Evolutionary conservation across 2,797 vertebrate species (phyloP).

Genomic region (Enteromius anoplus): DNA sequence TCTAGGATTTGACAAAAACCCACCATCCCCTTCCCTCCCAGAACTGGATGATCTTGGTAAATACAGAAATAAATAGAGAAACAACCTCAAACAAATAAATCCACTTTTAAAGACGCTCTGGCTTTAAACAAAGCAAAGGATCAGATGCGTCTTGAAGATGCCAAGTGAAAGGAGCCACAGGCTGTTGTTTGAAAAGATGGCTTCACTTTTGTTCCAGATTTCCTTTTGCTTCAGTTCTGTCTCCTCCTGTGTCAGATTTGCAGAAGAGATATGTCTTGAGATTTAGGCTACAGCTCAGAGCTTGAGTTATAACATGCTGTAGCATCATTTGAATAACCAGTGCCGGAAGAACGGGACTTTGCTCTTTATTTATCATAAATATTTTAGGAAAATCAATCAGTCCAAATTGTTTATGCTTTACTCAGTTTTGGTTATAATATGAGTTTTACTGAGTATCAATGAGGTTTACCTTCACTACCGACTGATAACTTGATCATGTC

Average conservation of each 20-base stretch:
- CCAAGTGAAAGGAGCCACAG: slow-evolving; percentile 54
- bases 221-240: slow-evolving; percentile 46
- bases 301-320: slow-evolving; percentile 40
- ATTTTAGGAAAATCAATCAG: neutral
- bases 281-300: slow-evolving; percentile 47
- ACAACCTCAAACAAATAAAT: slow-evolving; percentile 60
- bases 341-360: neutral
- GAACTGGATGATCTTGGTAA: slow-evolving; percentile 57
- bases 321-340: slow-evolving; percentile 21
- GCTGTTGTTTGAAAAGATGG: slow-evolving; percentile 62
- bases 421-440: neutral
- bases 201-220: slow-evolving; percentile 57
- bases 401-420: neutral
- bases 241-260: slow-evolving; percentile 51
- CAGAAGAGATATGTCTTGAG: slow-evolving; percentile 44
- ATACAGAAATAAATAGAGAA: slow-evolving; percentile 59
- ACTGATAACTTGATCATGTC: neutral
- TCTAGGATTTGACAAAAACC: slow-evolving; percentile 56
- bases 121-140: slow-evolving; percentile 62
- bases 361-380: neutral
- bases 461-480: neutral
- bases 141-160: slow-evolving; percentile 49
- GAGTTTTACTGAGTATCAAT: neutral
- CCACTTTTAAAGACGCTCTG: slow-evolving; percentile 58
- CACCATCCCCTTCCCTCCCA: slow-evolving; percentile 46